phyloP scores from a whole-genome alignment of 2,888 invertebrate species.

The Nephrotoma appendiculata region DNA sequence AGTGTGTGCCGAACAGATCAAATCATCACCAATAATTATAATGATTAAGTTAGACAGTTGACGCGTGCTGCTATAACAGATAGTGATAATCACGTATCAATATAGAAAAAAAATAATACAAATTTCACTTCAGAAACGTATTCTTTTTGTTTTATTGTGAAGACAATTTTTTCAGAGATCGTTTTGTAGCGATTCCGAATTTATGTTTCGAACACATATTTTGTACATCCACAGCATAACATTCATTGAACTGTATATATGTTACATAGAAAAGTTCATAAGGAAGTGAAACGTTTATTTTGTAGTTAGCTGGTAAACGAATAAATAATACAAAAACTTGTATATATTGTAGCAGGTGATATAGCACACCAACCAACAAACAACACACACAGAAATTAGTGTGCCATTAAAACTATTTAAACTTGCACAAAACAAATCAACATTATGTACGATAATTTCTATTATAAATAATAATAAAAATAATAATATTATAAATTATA shows the following conservation, averaged over 20 bases:
- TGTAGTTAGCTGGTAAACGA: not conserved
- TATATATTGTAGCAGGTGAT: not conserved
- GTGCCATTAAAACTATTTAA: not conserved
- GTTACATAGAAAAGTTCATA: not conserved
- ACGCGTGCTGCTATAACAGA: not conserved
- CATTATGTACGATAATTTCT: not conserved
- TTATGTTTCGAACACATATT: not conserved
- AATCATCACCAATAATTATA: not conserved
- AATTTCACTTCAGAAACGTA: not conserved
- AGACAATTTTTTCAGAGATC: not conserved
- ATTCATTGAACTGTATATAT: not conserved
- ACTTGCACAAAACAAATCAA: not conserved
- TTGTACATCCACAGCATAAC: not conserved
- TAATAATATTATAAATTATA: not conserved
- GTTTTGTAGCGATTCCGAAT: not conserved
- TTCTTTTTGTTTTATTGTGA: not conserved
- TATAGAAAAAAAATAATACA: not conserved
- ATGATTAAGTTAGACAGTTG: not conserved
- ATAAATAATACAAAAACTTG: not conserved
- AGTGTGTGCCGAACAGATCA: not conserved
- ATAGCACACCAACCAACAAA: not conserved
- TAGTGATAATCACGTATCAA: not conserved
- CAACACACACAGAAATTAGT: not conserved
- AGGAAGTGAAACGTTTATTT: not conserved
- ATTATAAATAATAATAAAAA: not conserved